Conservation (phyloP, 2,113 vertebrate genomes). For the Lipophrys pholis region DNA sequence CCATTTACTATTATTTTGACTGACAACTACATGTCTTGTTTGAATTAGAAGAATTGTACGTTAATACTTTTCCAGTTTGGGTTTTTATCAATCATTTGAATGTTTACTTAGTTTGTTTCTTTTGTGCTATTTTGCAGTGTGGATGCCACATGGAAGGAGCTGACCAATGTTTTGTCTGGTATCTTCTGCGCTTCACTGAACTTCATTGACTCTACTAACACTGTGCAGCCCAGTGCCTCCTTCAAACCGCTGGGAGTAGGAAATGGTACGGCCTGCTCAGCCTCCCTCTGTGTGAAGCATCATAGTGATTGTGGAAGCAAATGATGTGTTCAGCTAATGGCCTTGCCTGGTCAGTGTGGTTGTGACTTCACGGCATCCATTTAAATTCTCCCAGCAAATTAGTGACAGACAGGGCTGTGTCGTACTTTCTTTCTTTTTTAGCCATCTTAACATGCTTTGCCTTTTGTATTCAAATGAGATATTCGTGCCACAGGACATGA, state of each 20-base stretch:
- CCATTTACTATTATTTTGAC: too few relatives aligned
- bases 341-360: not conserved
- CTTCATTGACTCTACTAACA: slow-evolving; percentile 99
- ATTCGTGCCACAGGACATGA: not conserved
- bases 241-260: slow-evolving; percentile 95
- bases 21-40: too few relatives aligned
- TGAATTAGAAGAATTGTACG: too few relatives aligned
- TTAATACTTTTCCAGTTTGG: too few relatives aligned
- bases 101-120: too few relatives aligned
- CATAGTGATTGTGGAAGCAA: not conserved
- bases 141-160: slow-evolving; percentile 94
- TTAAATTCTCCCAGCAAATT: not conserved
- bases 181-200: slow-evolving; percentile 99
- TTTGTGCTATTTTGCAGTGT: slow-evolving; percentile 81
- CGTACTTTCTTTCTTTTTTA: too few relatives aligned
- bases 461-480: not conserved
- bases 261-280: slow-evolving; percentile 86
- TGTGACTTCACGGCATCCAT: not conserved
- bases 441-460: not conserved
- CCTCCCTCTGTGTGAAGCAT: not conserved
- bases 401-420: too few relatives aligned
- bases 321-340: not conserved
- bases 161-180: slow-evolving; percentile 95
- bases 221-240: slow-evolving; percentile 93
- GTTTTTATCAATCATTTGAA: too few relatives aligned